phyloP scores from a whole-genome alignment of 2,888 invertebrate species.

The Tolmerus cingulatus region DNA sequence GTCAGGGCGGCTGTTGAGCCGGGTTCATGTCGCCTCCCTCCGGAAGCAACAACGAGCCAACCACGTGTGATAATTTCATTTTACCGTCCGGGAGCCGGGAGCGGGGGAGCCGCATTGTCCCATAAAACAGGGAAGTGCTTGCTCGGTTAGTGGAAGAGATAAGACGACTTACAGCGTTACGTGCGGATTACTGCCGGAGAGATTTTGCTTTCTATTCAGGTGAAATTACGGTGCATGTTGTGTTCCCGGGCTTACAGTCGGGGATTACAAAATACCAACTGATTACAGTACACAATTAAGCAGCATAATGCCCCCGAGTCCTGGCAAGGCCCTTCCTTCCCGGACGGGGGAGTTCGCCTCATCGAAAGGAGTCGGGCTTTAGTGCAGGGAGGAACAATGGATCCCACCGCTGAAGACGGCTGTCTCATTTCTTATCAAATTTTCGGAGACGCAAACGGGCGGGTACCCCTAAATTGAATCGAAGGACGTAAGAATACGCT shows the following conservation, averaged over 20 bases:
- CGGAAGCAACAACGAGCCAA: constrained; percentile 15
- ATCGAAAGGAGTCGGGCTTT: not conserved
- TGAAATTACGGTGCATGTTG: constrained; percentile 31
- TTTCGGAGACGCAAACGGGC: not conserved
- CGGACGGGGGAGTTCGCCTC: not conserved
- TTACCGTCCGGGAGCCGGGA: not conserved
- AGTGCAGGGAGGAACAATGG: not conserved
- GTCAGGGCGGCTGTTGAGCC: not conserved
- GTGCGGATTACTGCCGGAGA: constrained; percentile 34
- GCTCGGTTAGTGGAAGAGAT: constrained; percentile 40
- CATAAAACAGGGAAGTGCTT: constrained; percentile 24
- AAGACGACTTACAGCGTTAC: constrained; percentile 40
- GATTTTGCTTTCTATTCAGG: constrained; percentile 33
- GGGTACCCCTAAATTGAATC: not conserved
- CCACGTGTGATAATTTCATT: constrained; percentile 41
- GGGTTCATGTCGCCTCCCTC: not conserved
- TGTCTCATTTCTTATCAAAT: not conserved
- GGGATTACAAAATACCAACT: constrained; percentile 35
- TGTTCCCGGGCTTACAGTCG: not conserved
- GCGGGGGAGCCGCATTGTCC: not conserved
- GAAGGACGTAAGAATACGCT: not conserved
- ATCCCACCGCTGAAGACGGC: not conserved
- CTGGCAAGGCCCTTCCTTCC: not conserved
- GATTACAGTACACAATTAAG: constrained; percentile 39
- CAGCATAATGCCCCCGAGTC: constrained; percentile 1